Evolutionary conservation across 2,888 invertebrate genomes (phyloP).

Genomic region (Acanthoscelides obtectus): DNA sequence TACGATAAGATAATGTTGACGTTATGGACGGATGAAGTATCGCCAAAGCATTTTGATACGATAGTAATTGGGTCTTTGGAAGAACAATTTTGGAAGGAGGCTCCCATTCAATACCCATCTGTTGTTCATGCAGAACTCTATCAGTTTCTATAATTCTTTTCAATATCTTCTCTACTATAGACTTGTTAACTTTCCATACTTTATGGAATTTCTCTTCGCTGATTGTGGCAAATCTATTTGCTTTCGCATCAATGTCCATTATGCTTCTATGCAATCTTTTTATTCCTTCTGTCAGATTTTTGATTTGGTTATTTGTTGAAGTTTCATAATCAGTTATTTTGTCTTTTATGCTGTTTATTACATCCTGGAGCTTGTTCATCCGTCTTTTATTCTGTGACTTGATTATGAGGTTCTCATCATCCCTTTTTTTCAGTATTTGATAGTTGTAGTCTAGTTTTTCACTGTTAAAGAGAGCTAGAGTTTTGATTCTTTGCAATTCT

Average conservation of each 20-base stretch:
- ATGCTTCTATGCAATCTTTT: constrained; percentile 62
- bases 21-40: background rate
- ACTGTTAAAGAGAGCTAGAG: constrained; percentile 75
- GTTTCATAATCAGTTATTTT: constrained; percentile 64
- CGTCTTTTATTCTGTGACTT: constrained; percentile 74
- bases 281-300: constrained; percentile 63
- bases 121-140: constrained; percentile 57
- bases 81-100: constrained; percentile 44
- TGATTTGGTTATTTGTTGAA: constrained; percentile 60
- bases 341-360: constrained; percentile 59
- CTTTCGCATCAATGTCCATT: constrained; percentile 65
- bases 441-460: constrained; percentile 91
- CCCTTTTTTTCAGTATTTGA: constrained; percentile 78
- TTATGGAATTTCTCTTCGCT: constrained; percentile 61
- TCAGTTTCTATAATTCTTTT: constrained; percentile 57
- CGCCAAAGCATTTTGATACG: constrained; percentile 39
- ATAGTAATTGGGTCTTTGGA: constrained; percentile 47
- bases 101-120: constrained; percentile 56
- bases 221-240: constrained; percentile 57
- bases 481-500: constrained; percentile 74
- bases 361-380: constrained; percentile 71
- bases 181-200: constrained; percentile 60
- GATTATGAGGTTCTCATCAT: constrained; percentile 80
- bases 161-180: constrained; percentile 49
- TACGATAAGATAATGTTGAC: too few relatives aligned